These are phyloP conservation scores for Aethes cnicana DNA, from an alignment of 2,888 invertebrate genomes.

Conservation along the genomic window DNA sequence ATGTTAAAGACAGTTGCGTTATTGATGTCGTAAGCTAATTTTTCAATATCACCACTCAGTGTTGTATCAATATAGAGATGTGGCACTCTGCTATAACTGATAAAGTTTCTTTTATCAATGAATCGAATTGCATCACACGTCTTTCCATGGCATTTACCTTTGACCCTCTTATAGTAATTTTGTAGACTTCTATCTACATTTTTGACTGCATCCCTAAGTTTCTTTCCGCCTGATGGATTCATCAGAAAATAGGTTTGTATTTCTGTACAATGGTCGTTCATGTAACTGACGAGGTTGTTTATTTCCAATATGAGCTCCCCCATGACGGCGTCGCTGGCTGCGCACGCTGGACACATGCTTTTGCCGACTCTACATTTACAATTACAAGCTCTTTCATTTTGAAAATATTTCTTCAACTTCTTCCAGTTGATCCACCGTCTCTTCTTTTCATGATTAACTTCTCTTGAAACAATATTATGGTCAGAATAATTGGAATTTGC, in stretches of 20 bases:
- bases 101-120: constrained; percentile 52
- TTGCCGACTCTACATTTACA: constrained; percentile 59
- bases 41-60: constrained; percentile 23
- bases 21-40: constrained; percentile 43
- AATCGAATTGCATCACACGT: constrained; percentile 55
- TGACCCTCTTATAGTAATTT: constrained; percentile 63
- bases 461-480: constrained; percentile 30
- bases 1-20: constrained; percentile 36
- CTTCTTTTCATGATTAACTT: constrained; percentile 5
- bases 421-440: constrained; percentile 50
- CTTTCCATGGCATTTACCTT: constrained; percentile 60
- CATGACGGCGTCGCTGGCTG: constrained; percentile 64
- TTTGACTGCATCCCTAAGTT: constrained; percentile 57
- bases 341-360: constrained; percentile 63
- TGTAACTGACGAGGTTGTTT: constrained; percentile 59
- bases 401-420: constrained; percentile 51
- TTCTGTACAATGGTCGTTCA: constrained; percentile 67
- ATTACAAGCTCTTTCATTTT: constrained; percentile 55
- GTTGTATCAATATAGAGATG: background rate
- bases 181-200: constrained; percentile 55
- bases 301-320: constrained; percentile 65
- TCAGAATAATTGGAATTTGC: constrained; percentile 5
- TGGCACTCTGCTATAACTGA: background rate
- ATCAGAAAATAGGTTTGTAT: constrained; percentile 68
- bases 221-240: constrained; percentile 64